Evolutionary conservation across 2,797 vertebrate species (phyloP), one percentile per base, ranked within the genome.

Genomic region (Micrastur ruficollis): DNA sequence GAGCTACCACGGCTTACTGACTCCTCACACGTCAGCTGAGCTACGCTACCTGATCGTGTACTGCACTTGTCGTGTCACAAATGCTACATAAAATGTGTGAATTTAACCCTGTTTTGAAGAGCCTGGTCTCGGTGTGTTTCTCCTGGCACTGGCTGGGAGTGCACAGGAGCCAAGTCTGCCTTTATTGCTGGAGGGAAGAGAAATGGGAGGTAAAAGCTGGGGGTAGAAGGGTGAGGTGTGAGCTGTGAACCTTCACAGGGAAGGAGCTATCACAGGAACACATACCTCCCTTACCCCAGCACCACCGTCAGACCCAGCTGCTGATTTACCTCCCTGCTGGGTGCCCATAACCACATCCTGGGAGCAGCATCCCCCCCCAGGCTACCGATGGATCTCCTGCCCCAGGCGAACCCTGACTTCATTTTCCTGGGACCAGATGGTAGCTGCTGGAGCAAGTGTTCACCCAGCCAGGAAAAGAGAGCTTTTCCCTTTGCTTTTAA

Each of bases 21-120:
- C 36, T 52, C 27, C 34, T 70, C 23, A 6, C 32, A 23, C 7
- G 1, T 31, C n/a, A 76, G 53, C 66, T 58, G 31, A 84, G 56
- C 70, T 78, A 10, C 3, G 2, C 19, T 46, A 22, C 21, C n/a
- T 49, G 36, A 11, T 32, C 1, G 0, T 1, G 10, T 26, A 29
- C 7, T 16, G 17, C 3, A 8, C 34, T 36, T 20, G 29, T 36
- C 0, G 0, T 40, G 44, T 55, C 56, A 73, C 29, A 81, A 70
- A 53, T 16, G 12, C 29, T 36, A 44, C 21, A 14, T 34, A 32
- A 87, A 67, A 25, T 3, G 4, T 21, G 40, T 44, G 22, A 50
- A 49, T 72, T 36, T n/a, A 81, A 68, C 32, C 29, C 34, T 55
- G 19, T 59, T 78, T 73, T 3, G 7, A 71, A 63, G 44, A 82